Conservation (phyloP, 2,113 vertebrate species). For the Oxygymnocypris stewartii region DNA sequence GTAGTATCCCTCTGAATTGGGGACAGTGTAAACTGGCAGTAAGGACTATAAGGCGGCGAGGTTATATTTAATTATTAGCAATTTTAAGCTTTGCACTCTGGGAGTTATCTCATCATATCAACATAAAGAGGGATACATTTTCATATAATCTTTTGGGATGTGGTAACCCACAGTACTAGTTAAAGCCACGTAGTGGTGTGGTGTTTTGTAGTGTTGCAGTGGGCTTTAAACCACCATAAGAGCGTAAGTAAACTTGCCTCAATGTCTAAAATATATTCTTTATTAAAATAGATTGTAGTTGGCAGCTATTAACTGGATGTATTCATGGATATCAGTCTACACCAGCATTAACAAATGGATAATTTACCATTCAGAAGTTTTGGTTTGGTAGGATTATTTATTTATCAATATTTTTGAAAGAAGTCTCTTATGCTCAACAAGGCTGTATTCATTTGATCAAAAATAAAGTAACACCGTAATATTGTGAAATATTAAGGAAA, state of each 20-base stretch:
- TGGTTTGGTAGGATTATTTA: neutral
- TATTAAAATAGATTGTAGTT: neutral
- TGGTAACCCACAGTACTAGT: slow-evolving; percentile 8
- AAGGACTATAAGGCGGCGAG: neutral
- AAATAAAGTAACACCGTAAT: neutral
- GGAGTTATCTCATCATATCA: slow-evolving; percentile 15
- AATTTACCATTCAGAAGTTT: neutral
- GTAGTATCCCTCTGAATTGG: neutral
- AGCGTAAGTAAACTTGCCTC: neutral
- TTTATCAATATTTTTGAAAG: neutral
- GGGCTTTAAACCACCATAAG: neutral
- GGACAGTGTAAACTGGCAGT: neutral
- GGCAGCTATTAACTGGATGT: neutral
- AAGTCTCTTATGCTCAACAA: neutral
- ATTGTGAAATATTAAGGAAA: neutral
- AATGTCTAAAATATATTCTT: neutral
- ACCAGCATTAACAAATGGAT: neutral
- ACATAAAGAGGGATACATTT: neutral
- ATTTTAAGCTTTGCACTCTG: slow-evolving; percentile 8
- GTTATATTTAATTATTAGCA: slow-evolving; percentile 8
- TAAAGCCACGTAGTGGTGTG: neutral
- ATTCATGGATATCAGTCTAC: neutral
- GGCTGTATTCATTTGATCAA: neutral
- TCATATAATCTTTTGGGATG: neutral
- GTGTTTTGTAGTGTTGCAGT: neutral